Base-by-base conservation (phyloP, 92 coral and sea anemone species). In the Porites evermanni region DNA sequence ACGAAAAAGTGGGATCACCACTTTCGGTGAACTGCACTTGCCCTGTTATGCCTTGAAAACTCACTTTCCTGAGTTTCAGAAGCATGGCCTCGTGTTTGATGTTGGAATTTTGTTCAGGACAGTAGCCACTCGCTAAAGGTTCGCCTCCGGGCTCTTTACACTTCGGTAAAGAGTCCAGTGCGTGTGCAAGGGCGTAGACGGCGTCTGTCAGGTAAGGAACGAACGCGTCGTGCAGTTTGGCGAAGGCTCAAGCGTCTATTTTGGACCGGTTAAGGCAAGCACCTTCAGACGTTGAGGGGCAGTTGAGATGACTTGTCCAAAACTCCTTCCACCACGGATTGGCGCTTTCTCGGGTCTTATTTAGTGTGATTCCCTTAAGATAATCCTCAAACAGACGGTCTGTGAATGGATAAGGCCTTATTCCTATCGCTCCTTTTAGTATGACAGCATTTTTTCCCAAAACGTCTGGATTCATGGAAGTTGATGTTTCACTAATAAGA, bases 241-340 rank as follows among this genome's bases (percentile, higher is more conserved):
- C 78, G 79, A 77, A 85, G 17, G 86, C 84, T 21, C 80, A 59
- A 6, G 81, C 79, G 69, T 59, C 67, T 8, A 88, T 26, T 50
- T 53, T 84, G 65, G 24, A 69, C 58, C 12, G 76, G 26, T 44
- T 79, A 65, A 79, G 67, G 61, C 94, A 91, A 2, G 74, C 32
- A 16, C 70, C 29, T 56, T n/a, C 69, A 59, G 82, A 47, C 7
- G 5, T 23, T 52, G 70, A 19, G 4, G 88, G 19, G 70, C 94
- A 91, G 70, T 87, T 78, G 24, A 77, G 80, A 64, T 85, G 83
- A 17, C 51, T 82, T 51, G 68, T 61, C 96, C 96, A 93, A 82
- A 93, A 84, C 79, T 88, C 96, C 26, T 65, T 29, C 94, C 94
- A 93, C 96, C 96, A 93, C 7, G 94, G 96, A 38, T 84, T 92